phyloP scores from a whole-genome alignment of 2,888 invertebrate genomes.

The Eurytoma californica region DNA sequence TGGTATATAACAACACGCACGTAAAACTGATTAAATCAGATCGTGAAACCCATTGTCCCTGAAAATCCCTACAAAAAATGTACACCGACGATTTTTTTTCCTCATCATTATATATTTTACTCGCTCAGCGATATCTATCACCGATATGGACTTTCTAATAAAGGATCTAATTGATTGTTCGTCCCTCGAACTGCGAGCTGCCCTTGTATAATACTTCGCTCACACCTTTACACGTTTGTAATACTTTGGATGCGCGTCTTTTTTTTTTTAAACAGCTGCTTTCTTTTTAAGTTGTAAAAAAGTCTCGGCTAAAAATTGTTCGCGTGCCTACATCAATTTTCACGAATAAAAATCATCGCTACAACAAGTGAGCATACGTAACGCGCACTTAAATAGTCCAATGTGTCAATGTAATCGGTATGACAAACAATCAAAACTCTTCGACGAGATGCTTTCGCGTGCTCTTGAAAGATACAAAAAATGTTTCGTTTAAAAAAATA shows the following conservation, averaged over 20 bases:
- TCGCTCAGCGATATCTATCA: constrained; percentile 11
- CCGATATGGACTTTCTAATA: constrained; percentile 15
- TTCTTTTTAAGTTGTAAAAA: constrained; percentile 7
- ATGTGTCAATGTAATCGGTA: too few species aligned
- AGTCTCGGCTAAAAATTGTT: neutral
- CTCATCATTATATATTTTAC: too few species aligned
- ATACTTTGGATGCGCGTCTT: too few species aligned
- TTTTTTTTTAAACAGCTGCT: constrained; percentile 2
- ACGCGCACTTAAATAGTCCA: too few species aligned
- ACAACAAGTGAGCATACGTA: too few species aligned
- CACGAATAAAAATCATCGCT: neutral
- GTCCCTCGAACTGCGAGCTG: constrained; percentile 23
- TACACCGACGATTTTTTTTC: neutral
- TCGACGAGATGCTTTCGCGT: too few species aligned
- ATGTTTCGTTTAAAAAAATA: too few species aligned
- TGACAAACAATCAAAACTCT: too few species aligned
- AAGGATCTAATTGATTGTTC: constrained; percentile 32
- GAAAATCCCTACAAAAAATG: neutral
- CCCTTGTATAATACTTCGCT: neutral
- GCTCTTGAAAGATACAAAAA: too few species aligned
- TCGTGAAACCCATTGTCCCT: neutral
- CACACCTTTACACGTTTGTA: neutral
- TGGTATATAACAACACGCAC: neutral
- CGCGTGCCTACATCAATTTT: neutral
- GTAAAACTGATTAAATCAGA: neutral